Evolutionary conservation across 2,888 invertebrate genomes (phyloP).

Genomic region (Melipona beecheii): DNA sequence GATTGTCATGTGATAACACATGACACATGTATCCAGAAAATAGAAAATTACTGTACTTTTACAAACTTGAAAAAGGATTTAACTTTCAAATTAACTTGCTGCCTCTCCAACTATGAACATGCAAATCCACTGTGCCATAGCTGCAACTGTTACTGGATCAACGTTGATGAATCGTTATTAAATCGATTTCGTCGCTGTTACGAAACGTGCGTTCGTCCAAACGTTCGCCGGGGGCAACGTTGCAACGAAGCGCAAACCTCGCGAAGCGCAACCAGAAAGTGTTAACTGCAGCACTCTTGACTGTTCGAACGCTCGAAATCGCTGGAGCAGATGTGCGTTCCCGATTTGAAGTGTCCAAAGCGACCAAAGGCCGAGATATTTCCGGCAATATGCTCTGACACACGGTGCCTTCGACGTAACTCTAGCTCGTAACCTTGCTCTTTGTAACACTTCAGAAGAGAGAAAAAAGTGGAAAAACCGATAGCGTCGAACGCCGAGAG

Average conservation of each 20-base stretch:
- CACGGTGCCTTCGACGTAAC: neutral
- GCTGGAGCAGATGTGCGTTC: conserved; percentile 18
- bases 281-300: conserved; percentile 18
- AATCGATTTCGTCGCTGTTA: neutral
- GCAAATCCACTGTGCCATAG: too few species aligned
- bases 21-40: too few species aligned
- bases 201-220: neutral
- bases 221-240: neutral
- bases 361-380: conserved; percentile 20
- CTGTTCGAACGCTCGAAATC: conserved; percentile 13
- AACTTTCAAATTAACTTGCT: too few species aligned
- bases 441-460: neutral
- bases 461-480: too few species aligned
- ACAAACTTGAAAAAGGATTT: too few species aligned
- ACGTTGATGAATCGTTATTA: neutral
- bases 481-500: too few species aligned
- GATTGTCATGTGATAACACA: too few species aligned
- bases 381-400: conserved; percentile 24
- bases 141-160: neutral
- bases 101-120: too few species aligned
- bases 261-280: conserved; percentile 1
- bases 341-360: conserved; percentile 20
- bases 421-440: neutral
- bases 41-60: too few species aligned
- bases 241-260: too few species aligned